Base-by-base conservation (phyloP, 1,140 invertebrate species). In the Drosophila nigromelanica region DNA sequence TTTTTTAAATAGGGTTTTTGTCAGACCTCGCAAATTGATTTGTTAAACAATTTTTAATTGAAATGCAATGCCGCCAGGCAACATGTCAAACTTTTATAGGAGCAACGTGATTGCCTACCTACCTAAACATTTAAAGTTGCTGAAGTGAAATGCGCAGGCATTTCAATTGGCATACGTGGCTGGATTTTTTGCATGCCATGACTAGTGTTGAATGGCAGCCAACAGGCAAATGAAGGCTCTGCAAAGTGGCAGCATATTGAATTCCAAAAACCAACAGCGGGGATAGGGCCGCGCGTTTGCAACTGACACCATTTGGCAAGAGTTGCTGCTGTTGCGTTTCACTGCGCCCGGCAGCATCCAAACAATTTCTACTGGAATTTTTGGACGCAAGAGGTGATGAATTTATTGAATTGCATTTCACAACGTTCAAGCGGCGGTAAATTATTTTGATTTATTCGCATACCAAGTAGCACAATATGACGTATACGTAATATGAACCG, bases 31-130 rank as follows among this genome's bases (percentile, higher is more conserved):
- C 47, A 87, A 87, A 89, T 87, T 87, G 83, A 87, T 87, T 87
- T 79, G 76, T 89, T 87, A 80, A 89, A 76, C 76, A 80, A 83
- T 83, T 89, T 89, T 87, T 87, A 87, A 87, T 87, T 87, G 83
- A 87, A 87, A 87, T 77, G 54, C 61, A 81, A 79, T 61, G 66
- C 73, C 68, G 48, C 50, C 62, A 64, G 78, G 72, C 61, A 64
- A 69, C 64, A 83, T 78, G 82, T 87, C 79, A 66, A 87, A 86
- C 50, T 82, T 87, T 66, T 27, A 50, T 62, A 18, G 37, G 33
- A 54, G 4, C 63, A 54, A 73, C 11, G 55, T 70, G 67, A 70
- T 70, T 70, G 70, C 40, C 42, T 55, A 37, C 42, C 61, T 48
- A 61, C 18, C 27, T 48, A 70, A 70, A 48, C 52, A 74, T 64